These are phyloP conservation scores for Cheilosia vernalis DNA, from an alignment of 2,888 invertebrate genomes.

Conservation along the genomic window DNA sequence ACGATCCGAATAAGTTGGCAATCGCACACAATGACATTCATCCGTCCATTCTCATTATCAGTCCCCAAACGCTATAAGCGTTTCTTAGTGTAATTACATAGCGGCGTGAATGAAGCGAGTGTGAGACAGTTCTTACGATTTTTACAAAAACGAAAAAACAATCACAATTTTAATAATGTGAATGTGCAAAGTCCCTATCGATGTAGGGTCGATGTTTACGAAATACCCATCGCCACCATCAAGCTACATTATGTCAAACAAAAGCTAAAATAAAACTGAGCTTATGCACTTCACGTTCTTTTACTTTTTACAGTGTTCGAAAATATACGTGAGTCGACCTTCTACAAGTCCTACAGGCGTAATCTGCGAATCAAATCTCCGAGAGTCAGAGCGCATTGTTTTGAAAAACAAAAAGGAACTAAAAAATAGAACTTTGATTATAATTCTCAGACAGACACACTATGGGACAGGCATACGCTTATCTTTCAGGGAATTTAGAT, in stretches of 20 bases:
- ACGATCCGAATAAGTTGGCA: constrained; percentile 61
- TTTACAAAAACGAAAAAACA: constrained; percentile 32
- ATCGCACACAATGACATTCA: constrained; percentile 62
- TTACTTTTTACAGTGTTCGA: not conserved
- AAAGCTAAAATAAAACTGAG: not conserved
- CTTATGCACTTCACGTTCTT: not conserved
- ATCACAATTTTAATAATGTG: constrained; percentile 18
- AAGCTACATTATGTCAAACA: not conserved
- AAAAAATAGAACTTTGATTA: constrained; percentile 14
- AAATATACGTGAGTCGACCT: constrained; percentile 27
- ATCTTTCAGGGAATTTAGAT: constrained; percentile 24
- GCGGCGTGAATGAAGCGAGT: constrained; percentile 41
- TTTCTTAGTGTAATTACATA: constrained; percentile 52
- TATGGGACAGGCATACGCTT: constrained; percentile 1
- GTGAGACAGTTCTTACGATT: constrained; percentile 40
- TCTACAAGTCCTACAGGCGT: not conserved
- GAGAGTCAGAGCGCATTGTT: constrained; percentile 10
- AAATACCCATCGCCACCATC: not conserved
- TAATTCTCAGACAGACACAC: constrained; percentile 27
- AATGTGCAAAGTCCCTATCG: constrained; percentile 58
- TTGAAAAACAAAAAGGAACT: not conserved
- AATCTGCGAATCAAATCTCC: constrained; percentile 15
- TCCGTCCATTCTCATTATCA: constrained; percentile 57
- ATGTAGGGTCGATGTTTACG: not conserved
- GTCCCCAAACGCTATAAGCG: constrained; percentile 54